These are phyloP conservation scores for Berghia stephanieae DNA, from an alignment of 1,140 invertebrate genomes.

Conservation along the genomic window DNA sequence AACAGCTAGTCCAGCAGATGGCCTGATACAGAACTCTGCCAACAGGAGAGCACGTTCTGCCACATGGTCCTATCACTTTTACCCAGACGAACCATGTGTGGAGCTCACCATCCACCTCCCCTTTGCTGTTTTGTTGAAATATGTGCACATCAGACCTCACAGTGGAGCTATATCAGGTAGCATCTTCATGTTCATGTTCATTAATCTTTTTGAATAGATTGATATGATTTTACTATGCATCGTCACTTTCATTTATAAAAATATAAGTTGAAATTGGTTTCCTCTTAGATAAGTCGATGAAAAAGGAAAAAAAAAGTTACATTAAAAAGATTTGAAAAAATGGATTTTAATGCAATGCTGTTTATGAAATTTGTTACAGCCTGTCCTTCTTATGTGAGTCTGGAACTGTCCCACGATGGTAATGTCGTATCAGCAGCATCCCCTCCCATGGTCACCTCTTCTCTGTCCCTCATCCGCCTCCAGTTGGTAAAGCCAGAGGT, in stretches of 20 bases:
- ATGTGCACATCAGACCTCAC: conserved; percentile 89
- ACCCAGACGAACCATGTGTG: conserved; percentile 87
- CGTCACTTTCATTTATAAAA: too few species aligned
- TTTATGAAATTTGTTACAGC: conserved; percentile 67
- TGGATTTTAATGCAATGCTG: too few species aligned
- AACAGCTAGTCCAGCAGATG: conserved; percentile 86
- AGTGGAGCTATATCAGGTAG: conserved; percentile 83
- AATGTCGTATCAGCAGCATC: conserved; percentile 73
- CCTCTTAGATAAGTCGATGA: too few species aligned
- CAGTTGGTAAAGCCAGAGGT: conserved; percentile 84
- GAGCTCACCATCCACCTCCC: conserved; percentile 87
- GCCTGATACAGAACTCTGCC: conserved; percentile 79
- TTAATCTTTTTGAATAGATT: too few species aligned
- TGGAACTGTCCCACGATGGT: conserved; percentile 78
- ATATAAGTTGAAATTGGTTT: too few species aligned
- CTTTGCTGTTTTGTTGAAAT: conserved; percentile 86
- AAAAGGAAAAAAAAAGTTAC: too few species aligned
- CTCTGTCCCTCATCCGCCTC: conserved; percentile 85
- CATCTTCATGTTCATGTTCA: too few species aligned
- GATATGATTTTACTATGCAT: too few species aligned
- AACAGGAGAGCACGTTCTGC: conserved; percentile 84
- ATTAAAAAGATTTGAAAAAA: too few species aligned
- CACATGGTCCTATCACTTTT: conserved; percentile 93
- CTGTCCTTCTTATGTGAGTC: conserved; percentile 87
- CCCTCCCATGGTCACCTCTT: conserved; percentile 81